Conservation (phyloP, 2,113 vertebrate genomes). For the Gasterosteus nipponicus region DNA sequence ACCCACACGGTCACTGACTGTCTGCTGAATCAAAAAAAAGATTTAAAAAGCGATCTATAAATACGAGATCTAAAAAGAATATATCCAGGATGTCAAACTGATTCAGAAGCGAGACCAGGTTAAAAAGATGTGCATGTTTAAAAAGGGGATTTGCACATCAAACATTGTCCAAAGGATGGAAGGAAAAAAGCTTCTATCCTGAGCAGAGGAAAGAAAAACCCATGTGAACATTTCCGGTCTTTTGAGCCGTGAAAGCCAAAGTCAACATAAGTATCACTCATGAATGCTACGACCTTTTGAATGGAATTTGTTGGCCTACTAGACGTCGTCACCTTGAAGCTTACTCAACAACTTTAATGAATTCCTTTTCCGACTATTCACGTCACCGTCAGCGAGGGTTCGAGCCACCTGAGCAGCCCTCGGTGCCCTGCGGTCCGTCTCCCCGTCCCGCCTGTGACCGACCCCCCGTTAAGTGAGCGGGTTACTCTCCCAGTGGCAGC, state of each 20-base stretch:
- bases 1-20: neutral
- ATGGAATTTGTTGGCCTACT: neutral
- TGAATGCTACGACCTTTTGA: neutral
- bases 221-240: neutral
- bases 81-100: neutral
- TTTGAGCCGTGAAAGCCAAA: neutral
- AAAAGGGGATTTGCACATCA: neutral
- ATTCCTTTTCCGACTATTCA: neutral
- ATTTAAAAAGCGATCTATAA: neutral
- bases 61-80: neutral
- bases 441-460: constrained; percentile 79
- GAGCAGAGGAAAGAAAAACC: too few species aligned
- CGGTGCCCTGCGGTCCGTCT: constrained; percentile 57
- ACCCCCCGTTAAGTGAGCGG: constrained; percentile 74
- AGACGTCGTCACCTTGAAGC: neutral
- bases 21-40: neutral
- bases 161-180: neutral
- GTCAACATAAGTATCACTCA: neutral
- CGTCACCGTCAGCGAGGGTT: neutral
- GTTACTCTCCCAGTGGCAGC: constrained; percentile 74
- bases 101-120: neutral
- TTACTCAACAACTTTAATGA: neutral
- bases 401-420: constrained; percentile 2
- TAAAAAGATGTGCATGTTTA: neutral
- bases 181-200: neutral